Base-by-base conservation (phyloP, 2,113 vertebrate genomes). In the Neofelis nebulosa region DNA sequence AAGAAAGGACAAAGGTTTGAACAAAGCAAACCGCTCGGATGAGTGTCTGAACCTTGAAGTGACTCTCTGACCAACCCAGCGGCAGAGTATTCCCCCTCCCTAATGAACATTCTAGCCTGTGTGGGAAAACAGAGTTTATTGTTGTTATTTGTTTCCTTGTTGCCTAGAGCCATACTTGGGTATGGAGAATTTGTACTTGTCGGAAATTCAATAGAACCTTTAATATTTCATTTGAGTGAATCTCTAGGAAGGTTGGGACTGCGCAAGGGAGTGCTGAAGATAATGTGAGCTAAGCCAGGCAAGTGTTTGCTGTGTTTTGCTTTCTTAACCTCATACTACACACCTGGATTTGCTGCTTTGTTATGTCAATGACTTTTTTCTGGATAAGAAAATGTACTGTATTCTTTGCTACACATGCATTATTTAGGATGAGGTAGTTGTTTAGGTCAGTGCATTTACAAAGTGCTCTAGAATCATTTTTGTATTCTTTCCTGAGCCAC, bases 151-250 rank as follows among this genome's bases (percentile, higher is more conserved):
- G 45, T 91, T 87, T 78, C 31, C 65, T 16, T 45, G 15, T 94
- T 97, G 76, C 84, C 94, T 94, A 61, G 31, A 95, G 94, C 71
- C 83, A 92, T 82, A 76, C 45, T 84, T 36, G 31, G 55, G 36
- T 76, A 52, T 93, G 52, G 84, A 89, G 33, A 78, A 78, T 94
- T 94, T 93, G 38, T 93, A 78, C 82, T 88, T 92, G 81, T 94
- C 8, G 5, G 92, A 96, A 95, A 93, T 95, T 91, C 90, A 92
- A 57, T 94, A 90, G 84, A 92, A 57, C 9, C 19, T 95, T 97
- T 82, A 97, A 82, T 95, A 91, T 92, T 98, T 96, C 76, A 94
- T 92, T 92, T 88, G 41, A 57, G n/a, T 74, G 95, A 69, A 45
- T 86, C 89, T 96, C 86, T 84, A 74, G 29, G 45, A 94, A 76